A percentile compares a stretch with the other conserved stretches of the same genome.
These are phyloP conservation scores for Athetis lepigone DNA, from an alignment of 2,888 invertebrate genomes.

Conservation along the genomic window DNA sequence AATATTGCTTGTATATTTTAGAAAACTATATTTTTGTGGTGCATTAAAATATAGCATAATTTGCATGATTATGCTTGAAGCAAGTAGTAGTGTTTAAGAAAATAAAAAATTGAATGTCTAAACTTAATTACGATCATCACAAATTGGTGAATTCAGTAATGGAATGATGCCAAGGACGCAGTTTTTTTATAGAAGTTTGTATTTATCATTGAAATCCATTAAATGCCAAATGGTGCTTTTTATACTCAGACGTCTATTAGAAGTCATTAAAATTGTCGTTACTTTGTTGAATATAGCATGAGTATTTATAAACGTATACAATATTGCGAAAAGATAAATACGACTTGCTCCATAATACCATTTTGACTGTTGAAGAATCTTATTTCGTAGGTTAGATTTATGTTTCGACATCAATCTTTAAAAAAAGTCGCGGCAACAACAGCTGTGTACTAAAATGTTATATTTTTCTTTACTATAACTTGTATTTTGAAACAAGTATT, in stretches of 20 bases:
- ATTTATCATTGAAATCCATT: conserved; percentile 58
- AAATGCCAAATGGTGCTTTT: conserved; percentile 64
- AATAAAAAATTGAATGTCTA: conserved; percentile 41
- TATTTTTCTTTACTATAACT: background rate
- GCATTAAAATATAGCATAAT: conserved; percentile 57
- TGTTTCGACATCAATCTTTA: background rate
- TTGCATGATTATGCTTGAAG: conserved; percentile 63
- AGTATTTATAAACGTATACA: conserved; percentile 27
- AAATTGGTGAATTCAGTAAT: conserved; percentile 44
- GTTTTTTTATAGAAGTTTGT: conserved; percentile 45
- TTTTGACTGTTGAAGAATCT: background rate
- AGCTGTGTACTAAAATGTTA: background rate
- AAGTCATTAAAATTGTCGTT: conserved; percentile 53
- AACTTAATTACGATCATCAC: conserved; percentile 40
- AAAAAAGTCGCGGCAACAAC: background rate
- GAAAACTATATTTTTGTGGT: conserved; percentile 57
- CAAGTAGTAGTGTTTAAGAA: conserved; percentile 43
- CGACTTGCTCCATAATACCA: conserved; percentile 25
- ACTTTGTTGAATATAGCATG: conserved; percentile 31
- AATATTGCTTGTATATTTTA: conserved; percentile 74
- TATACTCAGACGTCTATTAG: conserved; percentile 53
- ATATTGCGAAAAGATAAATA: conserved; percentile 15
- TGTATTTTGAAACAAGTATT: background rate
- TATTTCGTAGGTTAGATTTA: conserved; percentile 22
- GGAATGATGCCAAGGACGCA: conserved; percentile 52